Evolutionary conservation across 2,888 invertebrate species (phyloP).

Genomic region (Conistra vaccinii): DNA sequence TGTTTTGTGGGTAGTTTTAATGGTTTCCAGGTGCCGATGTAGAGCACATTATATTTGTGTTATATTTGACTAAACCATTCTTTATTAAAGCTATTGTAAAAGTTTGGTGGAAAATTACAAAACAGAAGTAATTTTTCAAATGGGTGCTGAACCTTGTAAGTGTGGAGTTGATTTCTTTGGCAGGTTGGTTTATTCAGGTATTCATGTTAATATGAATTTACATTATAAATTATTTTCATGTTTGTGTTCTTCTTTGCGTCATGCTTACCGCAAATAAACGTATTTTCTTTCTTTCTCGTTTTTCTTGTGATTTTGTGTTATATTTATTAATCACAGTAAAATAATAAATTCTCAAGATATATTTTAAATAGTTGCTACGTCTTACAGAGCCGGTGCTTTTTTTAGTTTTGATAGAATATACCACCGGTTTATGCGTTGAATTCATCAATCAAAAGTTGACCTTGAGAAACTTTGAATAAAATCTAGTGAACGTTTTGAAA

Average conservation of each 20-base stretch:
- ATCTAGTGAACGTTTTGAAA: neutral
- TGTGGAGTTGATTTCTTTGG: neutral
- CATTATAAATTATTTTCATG: neutral
- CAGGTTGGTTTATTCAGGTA: neutral
- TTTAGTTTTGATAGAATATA: neutral
- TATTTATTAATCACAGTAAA: no score
- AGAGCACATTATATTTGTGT: neutral
- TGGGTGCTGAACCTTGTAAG: neutral
- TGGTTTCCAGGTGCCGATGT: no score
- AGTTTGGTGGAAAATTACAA: neutral
- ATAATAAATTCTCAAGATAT: neutral
- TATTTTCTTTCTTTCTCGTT: no score
- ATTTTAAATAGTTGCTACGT: neutral
- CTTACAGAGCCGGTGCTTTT: neutral
- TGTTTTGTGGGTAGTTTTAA: neutral
- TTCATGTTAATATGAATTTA: neutral
- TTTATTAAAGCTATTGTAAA: neutral
- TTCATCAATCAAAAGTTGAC: conserved; percentile 20
- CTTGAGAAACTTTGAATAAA: conserved; percentile 37
- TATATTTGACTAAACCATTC: neutral
- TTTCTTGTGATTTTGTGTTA: no score
- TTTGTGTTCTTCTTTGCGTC: no score
- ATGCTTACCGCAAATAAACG: no score
- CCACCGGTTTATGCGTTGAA: neutral
- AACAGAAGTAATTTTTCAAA: neutral